Base-by-base conservation (phyloP, 2,797 vertebrate genomes). In the Sciaenops ocellatus region DNA sequence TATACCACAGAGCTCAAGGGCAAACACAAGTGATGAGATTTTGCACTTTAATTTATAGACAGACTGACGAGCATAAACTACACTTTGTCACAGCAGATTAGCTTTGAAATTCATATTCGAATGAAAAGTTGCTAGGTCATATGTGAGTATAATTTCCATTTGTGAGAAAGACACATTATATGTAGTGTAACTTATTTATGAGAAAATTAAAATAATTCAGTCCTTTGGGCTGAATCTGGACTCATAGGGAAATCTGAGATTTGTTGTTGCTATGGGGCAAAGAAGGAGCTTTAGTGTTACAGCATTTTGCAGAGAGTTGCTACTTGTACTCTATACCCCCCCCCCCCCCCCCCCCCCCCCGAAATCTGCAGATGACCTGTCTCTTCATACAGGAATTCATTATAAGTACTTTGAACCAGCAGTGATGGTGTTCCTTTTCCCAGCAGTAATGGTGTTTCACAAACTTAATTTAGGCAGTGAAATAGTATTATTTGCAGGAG, bases 391-490 rank as follows among this genome's bases (percentile, higher is more conserved):
- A 66, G 47, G 87, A 78, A 76, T 76, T 64, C 60, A 84, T 80
- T 47, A 56, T 30, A 69, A 48, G 55, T 24, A 70, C 65, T 78
- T 68, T 79, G 55, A 87, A 83, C 34, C 65, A 84, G 62, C 78
- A 71, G 76, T 78, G 50, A 67, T 61, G 8, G 51, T 79, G 65
- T 84, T 82, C 80, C 41, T 89, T 68, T 78, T 85, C 73, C 78
- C 80, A 81, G 68, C 80, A 79, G 85, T 87, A 82, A 85, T 72
- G 20, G 57, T 74, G 78, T 87, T 91, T 84, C 79, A 78, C 76
- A 80, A 80, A 89, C 74, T 85, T 89, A 63, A 91, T 87, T 82
- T 83, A 71, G 77, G 30, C 65, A 69, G 78, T 67, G 80, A 78
- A 87, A 90, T 83, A n/a, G 61, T 83, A 76, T 86, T 83, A 82